Base-by-base conservation (phyloP, 1,140 invertebrate species). In the Gonioctena quinquepunctata region DNA sequence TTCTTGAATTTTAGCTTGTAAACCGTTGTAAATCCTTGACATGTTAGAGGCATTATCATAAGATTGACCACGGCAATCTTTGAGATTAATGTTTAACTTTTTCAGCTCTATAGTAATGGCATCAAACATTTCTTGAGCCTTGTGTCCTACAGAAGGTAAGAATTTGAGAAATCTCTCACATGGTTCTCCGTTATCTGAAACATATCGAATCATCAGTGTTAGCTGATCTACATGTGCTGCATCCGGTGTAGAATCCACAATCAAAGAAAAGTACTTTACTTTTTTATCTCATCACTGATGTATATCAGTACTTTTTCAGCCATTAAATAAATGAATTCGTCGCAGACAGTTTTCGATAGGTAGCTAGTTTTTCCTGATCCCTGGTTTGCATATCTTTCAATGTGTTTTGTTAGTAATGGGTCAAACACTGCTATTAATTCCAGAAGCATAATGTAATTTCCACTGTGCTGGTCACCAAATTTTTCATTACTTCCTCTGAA, bases 211-310 rank as follows among this genome's bases (percentile, higher is more conserved):
- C 8, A 79, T 63, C 50, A 79, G 66, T 49, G 78, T 78, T n/a
- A 84, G 71, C 69, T 84, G 79, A 72, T 84, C 82, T 22, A 48
- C 18, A 22, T 63, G 61, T 8, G 61, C 67, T 52, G 82, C 72
- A 73, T 84, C 80, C 48, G 80, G 78, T 18, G 79, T 83, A 4
- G 79, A 83, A 77, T 84, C 82, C 13, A 84, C 72, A 54, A 79
- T 80, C 59, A 83, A 73, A 50, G 77, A 78, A 74, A 77, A 85
- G 73, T 85, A 85, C 72, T 80, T 80, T 19, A 71, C 59, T 62
- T 42, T 69, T 75, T 83, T 23, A 81, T 52, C 76, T 83, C 75
- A 26, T 77, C 42, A 28, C 77, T 60, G 59, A 83, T 83, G 22
- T 69, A 76, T 19, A 21, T 50, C 49, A 23, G 11, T 8, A 68